These are phyloP conservation scores for Lethrus apterus DNA, from an alignment of 1,140 invertebrate species.

Conservation along the genomic window DNA sequence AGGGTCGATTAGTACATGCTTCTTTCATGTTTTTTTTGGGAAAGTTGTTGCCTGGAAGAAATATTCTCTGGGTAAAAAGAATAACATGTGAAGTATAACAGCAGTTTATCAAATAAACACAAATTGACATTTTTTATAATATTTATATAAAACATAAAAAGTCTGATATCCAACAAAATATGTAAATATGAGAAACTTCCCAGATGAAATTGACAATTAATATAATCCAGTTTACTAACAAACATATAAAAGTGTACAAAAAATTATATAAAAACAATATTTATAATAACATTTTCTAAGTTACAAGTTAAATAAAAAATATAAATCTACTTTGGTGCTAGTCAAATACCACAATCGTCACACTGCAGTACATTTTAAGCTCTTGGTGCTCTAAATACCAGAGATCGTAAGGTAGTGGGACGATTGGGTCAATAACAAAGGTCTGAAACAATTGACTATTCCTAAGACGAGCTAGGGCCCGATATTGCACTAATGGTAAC, in stretches of 20 bases:
- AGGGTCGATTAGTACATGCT: too few species aligned
- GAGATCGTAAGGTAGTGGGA: background rate
- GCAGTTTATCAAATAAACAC: constrained; percentile 40
- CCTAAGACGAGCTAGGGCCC: constrained; percentile 32
- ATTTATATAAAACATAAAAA: constrained; percentile 43
- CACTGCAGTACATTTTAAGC: background rate
- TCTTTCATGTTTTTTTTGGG: too few species aligned
- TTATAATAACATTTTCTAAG: constrained; percentile 33
- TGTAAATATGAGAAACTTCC: constrained; percentile 35
- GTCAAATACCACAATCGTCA: constrained; percentile 30
- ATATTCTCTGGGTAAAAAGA: too few species aligned
- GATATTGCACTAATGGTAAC: constrained; percentile 43
- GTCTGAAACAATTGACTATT: constrained; percentile 41
- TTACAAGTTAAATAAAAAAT: constrained; percentile 35
- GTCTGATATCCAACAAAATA: constrained; percentile 40
- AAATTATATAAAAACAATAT: constrained; percentile 41
- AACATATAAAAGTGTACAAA: constrained; percentile 42
- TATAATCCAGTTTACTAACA: constrained; percentile 38
- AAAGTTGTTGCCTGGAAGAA: too few species aligned
- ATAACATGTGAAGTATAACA: constrained; percentile 32
- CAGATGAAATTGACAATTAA: constrained; percentile 21
- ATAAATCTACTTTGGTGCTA: constrained; percentile 41
- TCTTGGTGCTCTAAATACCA: background rate
- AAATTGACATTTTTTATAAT: constrained; percentile 39
- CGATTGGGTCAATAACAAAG: constrained; percentile 36